Evolutionary conservation across 2,113 vertebrate species (phyloP).

Genomic region (Alces alces): DNA sequence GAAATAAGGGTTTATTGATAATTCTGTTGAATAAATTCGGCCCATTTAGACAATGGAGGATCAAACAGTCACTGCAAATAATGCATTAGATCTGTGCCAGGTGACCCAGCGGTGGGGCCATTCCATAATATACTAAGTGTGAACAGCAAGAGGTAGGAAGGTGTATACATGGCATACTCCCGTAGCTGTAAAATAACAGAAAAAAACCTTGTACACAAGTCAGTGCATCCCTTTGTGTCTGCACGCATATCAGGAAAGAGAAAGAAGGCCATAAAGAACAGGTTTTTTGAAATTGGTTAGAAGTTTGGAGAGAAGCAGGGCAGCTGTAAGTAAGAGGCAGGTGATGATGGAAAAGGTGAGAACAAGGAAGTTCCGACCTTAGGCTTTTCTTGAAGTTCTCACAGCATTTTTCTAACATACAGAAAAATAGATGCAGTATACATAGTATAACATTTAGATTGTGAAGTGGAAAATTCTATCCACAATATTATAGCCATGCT

Average conservation of each 20-base stretch:
- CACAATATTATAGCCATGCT: neutral
- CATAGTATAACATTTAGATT: neutral
- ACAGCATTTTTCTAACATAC: neutral
- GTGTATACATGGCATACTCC: rapidly evolving
- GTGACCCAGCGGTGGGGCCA: no score
- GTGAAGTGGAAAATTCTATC: neutral
- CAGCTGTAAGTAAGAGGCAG: neutral
- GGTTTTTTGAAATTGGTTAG: neutral
- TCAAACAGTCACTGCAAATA: neutral
- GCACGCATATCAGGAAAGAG: neutral
- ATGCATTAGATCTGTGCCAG: neutral
- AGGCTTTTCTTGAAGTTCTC: neutral
- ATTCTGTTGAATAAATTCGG: neutral
- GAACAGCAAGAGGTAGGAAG: neutral
- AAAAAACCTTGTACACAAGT: neutral
- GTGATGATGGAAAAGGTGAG: neutral
- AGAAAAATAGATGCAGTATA: neutral
- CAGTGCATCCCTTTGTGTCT: neutral
- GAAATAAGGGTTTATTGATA: neutral
- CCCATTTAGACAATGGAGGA: neutral
- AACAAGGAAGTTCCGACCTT: neutral
- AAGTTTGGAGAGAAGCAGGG: neutral
- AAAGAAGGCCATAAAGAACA: neutral
- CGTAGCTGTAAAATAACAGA: neutral
- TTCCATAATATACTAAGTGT: neutral